Evolutionary conservation across 2,888 invertebrate species (phyloP), one percentile per base, ranked within the genome.

Genomic region (Drosophila mayaguana): DNA sequence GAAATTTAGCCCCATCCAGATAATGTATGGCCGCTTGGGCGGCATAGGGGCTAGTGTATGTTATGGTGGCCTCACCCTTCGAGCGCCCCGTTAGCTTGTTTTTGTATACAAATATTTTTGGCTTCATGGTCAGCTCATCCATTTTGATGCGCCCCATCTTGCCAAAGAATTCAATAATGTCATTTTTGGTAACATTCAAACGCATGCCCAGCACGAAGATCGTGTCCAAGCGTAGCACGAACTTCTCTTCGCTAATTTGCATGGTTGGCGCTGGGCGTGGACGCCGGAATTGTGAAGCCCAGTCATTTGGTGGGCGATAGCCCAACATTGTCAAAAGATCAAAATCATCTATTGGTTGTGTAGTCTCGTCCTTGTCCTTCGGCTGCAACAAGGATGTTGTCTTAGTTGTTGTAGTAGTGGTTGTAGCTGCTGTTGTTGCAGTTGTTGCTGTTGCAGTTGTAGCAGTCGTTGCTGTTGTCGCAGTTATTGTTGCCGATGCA

Each of bases 91-190:
- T 84, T 45, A 69, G 38, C 73, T 77, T 86, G 18, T 86, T 78
- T 40, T 86, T 86, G 55, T 86, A 86, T 28, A 85, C 90, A 40
- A 89, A 86, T 25, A 86, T 89, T 64, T 75, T 88, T 2, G 88
- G 88, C 63, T 75, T 89, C 46, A 67, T 62, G 12, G 69, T 72
- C 4, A 53, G 2, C 6, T 80, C 82, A 42, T 89, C 74, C 25
- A 72, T 43, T 45, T 78, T 66, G 53, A 86, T 82, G 7, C 57
- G 55, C 2, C 86, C 86, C 45, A 76, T 40, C 6, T 71, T 74
- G 56, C 88, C 71, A 45, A 86, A 86, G 60, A 69, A 85, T 9
- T 56, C 16, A 5, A 80, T 68, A 0, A 86, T 86, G 22, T 89
- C 88, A 45, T 80, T 78, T 48, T 86, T 86, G 9, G 88, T 89